A percentile compares a stretch with the other conserved stretches of the same genome.
Conservation (phyloP, 2,888 invertebrate species). For the Choristoneura rosaceana region DNA sequence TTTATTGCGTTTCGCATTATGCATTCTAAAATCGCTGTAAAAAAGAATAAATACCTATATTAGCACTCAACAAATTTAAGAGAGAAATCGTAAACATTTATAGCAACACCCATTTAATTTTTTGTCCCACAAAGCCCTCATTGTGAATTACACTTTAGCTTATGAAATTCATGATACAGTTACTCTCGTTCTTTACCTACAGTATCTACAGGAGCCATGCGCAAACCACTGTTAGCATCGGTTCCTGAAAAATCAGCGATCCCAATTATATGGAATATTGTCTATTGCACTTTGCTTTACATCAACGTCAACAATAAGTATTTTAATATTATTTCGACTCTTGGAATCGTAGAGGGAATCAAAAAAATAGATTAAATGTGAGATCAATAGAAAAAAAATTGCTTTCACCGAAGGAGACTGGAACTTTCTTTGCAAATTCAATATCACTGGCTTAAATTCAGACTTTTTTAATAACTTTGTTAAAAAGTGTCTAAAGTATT, state of each 20-base stretch:
- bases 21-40: too few species aligned
- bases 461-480: too few species aligned
- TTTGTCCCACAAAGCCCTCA: neutral
- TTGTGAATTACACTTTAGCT: neutral
- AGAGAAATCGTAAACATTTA: neutral
- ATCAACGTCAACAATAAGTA: neutral
- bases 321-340: neutral
- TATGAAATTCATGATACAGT: neutral
- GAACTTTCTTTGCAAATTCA: too few species aligned
- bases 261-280: neutral
- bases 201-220: neutral
- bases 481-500: neutral
- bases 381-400: too few species aligned
- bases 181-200: neutral
- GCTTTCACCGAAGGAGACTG: too few species aligned
- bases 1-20: neutral
- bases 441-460: too few species aligned
- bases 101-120: neutral
- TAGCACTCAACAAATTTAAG: too few species aligned
- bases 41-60: too few species aligned
- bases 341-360: too few species aligned
- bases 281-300: neutral
- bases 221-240: neutral
- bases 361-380: too few species aligned
- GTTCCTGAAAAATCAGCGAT: neutral